Percentiles rank a stretch among this genome's conserved stretches.
These are phyloP conservation scores for Neoaliturus tenellus DNA, from an alignment of 2,888 invertebrate genomes.

Conservation along the genomic window DNA sequence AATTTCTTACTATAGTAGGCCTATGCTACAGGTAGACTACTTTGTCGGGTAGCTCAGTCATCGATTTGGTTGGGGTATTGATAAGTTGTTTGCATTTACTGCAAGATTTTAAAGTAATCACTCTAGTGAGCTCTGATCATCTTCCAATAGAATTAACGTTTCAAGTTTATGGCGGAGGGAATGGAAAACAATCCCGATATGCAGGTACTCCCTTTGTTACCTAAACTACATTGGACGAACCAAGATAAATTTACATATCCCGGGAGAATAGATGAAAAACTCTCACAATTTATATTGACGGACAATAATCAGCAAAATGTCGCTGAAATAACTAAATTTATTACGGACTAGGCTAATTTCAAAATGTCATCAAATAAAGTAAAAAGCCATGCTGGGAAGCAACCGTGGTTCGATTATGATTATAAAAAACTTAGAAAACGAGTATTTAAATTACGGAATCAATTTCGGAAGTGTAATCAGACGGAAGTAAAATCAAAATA, in stretches of 20 bases:
- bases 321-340: neutral
- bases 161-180: neutral
- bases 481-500: neutral
- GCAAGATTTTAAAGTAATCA: slow-evolving; percentile 20
- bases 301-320: neutral
- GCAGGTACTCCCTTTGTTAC: neutral
- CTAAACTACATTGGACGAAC: slow-evolving; percentile 11
- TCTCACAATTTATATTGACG: neutral
- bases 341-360: neutral
- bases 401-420: neutral
- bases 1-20: too few species aligned
- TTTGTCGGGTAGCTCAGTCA: slow-evolving; percentile 55
- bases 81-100: slow-evolving; percentile 22
- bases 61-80: slow-evolving; percentile 34
- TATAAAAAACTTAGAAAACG: neutral
- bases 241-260: neutral
- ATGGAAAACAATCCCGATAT: neutral
- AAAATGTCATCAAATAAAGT: neutral
- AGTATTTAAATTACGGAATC: neutral
- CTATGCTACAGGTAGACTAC: slow-evolving; percentile 42
- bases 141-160: slow-evolving; percentile 30
- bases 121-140: slow-evolving; percentile 34
- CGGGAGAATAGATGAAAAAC: too few species aligned
- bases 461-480: neutral
- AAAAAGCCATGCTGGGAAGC: too few species aligned